Conservation (phyloP, 2,113 vertebrate genomes). For the human (Homo sapiens) region GRCh38 chr3:115504001-115504500, state of each 20-base stretch:
- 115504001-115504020: not conserved
- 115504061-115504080: not conserved
- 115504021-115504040: not conserved
- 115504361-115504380: not conserved
- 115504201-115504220: not conserved
- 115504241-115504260: not conserved
- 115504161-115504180: not conserved
- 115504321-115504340: constrained; percentile 15
- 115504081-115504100: not conserved
- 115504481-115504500: not conserved
- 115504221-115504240: not conserved
- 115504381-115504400: not conserved
- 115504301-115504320: not conserved
- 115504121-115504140: not conserved
- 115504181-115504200: not conserved
- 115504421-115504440: not conserved
- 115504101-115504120: constrained; percentile 47
- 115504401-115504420: not conserved
- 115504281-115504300: constrained; percentile 19
- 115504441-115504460: not conserved
- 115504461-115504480: not conserved
- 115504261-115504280: constrained; percentile 25
- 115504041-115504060: not conserved
- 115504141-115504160: constrained; percentile 25
- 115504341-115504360: not conserved